Base-by-base conservation (phyloP, 1,140 invertebrate genomes). In the Pseudomyrmex cubaensis region DNA sequence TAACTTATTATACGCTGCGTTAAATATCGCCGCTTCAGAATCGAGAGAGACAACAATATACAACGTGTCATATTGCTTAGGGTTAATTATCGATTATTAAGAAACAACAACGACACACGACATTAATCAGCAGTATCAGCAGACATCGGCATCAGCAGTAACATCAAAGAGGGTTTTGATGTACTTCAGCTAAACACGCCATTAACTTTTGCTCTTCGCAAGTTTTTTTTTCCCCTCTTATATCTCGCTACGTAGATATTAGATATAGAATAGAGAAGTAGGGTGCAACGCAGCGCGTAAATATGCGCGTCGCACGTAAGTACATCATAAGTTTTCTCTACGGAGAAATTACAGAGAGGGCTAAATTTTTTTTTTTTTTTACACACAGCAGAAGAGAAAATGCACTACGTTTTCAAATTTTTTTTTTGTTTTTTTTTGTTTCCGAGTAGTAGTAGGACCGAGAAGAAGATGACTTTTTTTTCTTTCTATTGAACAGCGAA, bases 71-170 rank as follows among this genome's bases (percentile, higher is more conserved):
- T 80, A 80, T 61, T 80, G 76, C 72, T 80, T 80, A 80, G 66
- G 66, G 66, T 80, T 72, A 80, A 89, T 85, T 85, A 67, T 88
- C 92, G 92, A 92, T 91, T 93, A 93, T 93, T 92, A 89, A 93
- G 92, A 94, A 94, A 93, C 89, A 93, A 93, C 93, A 93, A 93
- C 93, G 92, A 93, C 87, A 87, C 90, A 93, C 91, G 92, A 94
- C 93, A 94, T 94, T 93, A 93, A 92, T 90, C 87, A 94, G 91
- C 92, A 85, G 87, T 90, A 92, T 92, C 85, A 90, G 89, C 88
- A 89, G 88, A 93, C 85, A 90, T 89, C 88, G 90, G 89, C 89
- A 89, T 89, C 73, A 74, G 61, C 80, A 72, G 59, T 25, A 78
- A 86, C 48, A 77, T 59, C 57, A 17, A 77, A 67, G 20, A 69